These are phyloP conservation scores for Sebastes kiyomatsui DNA, from an alignment of 2,797 vertebrate species.

Conservation along the genomic window DNA sequence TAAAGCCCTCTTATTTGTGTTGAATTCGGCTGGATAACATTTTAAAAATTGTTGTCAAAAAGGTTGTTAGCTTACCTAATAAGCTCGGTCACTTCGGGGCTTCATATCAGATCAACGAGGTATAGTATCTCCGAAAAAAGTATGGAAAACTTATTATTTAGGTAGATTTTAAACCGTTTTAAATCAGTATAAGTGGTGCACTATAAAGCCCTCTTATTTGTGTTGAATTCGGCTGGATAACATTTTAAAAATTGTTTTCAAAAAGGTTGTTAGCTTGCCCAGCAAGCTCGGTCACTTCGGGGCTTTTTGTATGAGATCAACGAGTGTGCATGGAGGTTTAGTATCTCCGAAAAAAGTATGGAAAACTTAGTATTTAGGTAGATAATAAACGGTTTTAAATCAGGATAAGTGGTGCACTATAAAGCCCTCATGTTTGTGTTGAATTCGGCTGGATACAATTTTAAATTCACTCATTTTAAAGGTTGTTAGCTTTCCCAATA, in stretches of 20 bases:
- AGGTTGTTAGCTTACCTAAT: constrained; percentile 76
- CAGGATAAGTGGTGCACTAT: neutral
- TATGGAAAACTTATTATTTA: constrained; percentile 69
- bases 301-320: constrained; percentile 71
- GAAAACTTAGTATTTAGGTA: constrained; percentile 65
- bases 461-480: constrained; percentile 16
- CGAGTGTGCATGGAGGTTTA: constrained; percentile 27
- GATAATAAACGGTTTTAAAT: constrained; percentile 17
- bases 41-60: constrained; percentile 22
- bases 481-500: constrained; percentile 75
- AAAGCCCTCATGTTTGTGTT: neutral
- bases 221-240: neutral
- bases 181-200: neutral
- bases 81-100: constrained; percentile 79
- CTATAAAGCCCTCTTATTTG: neutral
- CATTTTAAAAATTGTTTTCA: constrained; percentile 7
- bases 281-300: constrained; percentile 80
- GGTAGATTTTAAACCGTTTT: constrained; percentile 3
- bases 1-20: neutral
- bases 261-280: constrained; percentile 74
- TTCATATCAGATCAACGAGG: constrained; percentile 75
- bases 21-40: neutral
- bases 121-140: constrained; percentile 74
- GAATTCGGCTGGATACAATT: neutral
- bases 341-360: constrained; percentile 74